These are phyloP conservation scores for Willowsia nigromaculata DNA, from an alignment of 2,888 invertebrate genomes.

Conservation along the genomic window DNA sequence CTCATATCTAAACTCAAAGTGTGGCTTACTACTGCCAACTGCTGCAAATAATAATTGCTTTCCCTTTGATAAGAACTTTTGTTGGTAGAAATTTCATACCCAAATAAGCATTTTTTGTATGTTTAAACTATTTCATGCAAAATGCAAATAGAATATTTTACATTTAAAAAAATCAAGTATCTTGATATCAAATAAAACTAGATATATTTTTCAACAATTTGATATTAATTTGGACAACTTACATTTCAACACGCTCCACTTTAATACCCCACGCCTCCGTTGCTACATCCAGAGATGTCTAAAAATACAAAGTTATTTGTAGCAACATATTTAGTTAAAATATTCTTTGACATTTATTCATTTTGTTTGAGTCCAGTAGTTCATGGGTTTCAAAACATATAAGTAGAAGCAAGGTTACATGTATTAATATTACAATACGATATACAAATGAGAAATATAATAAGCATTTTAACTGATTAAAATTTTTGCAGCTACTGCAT, in stretches of 20 bases:
- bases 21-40: not conserved
- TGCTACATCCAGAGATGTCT: conserved; percentile 90
- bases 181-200: too few species aligned
- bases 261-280: conserved; percentile 96
- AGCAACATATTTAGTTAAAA: not conserved
- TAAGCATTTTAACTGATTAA: too few species aligned
- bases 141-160: not conserved
- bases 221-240: conserved; percentile 81
- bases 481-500: too few species aligned
- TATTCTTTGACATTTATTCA: too few species aligned
- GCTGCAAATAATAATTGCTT: too few species aligned
- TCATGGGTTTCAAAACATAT: too few species aligned
- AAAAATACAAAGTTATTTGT: conserved; percentile 79
- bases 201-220: too few species aligned
- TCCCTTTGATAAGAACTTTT: not conserved
- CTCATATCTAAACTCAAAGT: not conserved
- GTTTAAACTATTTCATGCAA: not conserved
- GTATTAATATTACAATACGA: too few species aligned
- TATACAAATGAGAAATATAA: too few species aligned
- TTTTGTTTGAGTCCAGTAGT: too few species aligned
- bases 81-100: not conserved
- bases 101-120: not conserved
- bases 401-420: too few species aligned
- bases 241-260: conserved; percentile 97
- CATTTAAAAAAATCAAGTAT: not conserved